Percentiles rank a stretch among this genome's conserved stretches.
These are phyloP conservation scores for Oostethus manadensis DNA, from an alignment of 2,113 vertebrate genomes.

Conservation along the genomic window DNA sequence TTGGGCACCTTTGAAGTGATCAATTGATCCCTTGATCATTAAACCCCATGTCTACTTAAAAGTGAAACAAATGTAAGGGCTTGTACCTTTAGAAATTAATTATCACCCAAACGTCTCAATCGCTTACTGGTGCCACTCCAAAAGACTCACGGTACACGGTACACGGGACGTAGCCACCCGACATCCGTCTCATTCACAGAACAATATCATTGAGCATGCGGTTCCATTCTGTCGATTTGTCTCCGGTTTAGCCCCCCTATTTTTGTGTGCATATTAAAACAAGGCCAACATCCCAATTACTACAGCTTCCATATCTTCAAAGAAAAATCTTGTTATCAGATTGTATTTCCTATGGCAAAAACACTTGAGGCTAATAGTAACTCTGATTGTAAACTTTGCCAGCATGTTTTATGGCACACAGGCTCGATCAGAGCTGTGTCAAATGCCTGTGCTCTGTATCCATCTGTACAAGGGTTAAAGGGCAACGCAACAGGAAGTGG, in stretches of 20 bases:
- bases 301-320: constrained; percentile 13
- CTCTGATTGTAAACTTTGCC: constrained; percentile 39
- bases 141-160: constrained; percentile 15
- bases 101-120: neutral
- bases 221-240: constrained; percentile 1
- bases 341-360: constrained; percentile 32
- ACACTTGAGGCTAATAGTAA: constrained; percentile 39
- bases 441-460: constrained; percentile 40
- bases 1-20: constrained; percentile 17
- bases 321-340: constrained; percentile 11
- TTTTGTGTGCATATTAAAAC: constrained; percentile 12
- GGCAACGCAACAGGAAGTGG: constrained; percentile 71
- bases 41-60: constrained; percentile 12
- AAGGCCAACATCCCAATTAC: constrained; percentile 6
- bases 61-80: constrained; percentile 10
- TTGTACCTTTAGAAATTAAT: constrained; percentile 5
- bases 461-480: constrained; percentile 56
- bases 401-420: constrained; percentile 41
- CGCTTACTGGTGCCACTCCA: constrained; percentile 1
- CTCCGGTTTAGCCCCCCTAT: neutral
- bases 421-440: constrained; percentile 53
- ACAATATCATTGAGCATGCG: constrained; percentile 2
- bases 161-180: neutral
- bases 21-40: no score
- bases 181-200: neutral